Base-by-base conservation (phyloP, 2,797 vertebrate species). In the Hyperoplus lanceolatus region DNA sequence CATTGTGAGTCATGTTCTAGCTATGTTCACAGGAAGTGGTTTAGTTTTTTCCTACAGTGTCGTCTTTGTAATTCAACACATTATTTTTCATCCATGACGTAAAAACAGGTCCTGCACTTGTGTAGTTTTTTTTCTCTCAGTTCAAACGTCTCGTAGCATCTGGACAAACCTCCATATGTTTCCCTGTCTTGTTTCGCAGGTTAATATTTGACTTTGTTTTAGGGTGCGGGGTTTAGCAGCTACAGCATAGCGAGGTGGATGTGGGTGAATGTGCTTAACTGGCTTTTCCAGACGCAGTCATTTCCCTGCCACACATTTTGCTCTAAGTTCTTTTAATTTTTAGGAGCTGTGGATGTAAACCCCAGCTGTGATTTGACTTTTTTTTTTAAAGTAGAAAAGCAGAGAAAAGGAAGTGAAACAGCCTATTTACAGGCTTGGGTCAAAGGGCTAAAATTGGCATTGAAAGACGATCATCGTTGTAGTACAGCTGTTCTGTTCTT, bases 1-100 rank as follows among this genome's bases (percentile, higher is more conserved):
- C 29, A 29, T 29, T 29, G 39, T 69, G 77, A 86, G 55, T 87
- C 79, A 83, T 55, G 50, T 21, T 76, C 12, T 18, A 53, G 62
- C 64, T 48, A 79, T 78, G 55, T 63, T 75, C 77, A 66, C 62
- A 73, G 57, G 55, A 70, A 70, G 64, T 16, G 53, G 1, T 16
- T 80, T 36, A 0, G 2, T 39, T 7, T 64, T 69, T 51, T 45
- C 18, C 71, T 10, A 48, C 7, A 53, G 7, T 1, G 36, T 15
- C n/a, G n/a, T 11, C 36, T 66, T 54, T 45, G 55, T 54, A 66
- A 16, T 71, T 50, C 16, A 43, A 59, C 8, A 45, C 8, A 5
- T n/a, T n/a, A 12, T 29, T 46, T 41, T 42, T 53, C 41, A 51
- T 13, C 7, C 8, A 12, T 13, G 46, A 65, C 11, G 14, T 51